phyloP scores from a whole-genome alignment of 2,113 vertebrate genomes.

The Entelurus aequoreus region DNA sequence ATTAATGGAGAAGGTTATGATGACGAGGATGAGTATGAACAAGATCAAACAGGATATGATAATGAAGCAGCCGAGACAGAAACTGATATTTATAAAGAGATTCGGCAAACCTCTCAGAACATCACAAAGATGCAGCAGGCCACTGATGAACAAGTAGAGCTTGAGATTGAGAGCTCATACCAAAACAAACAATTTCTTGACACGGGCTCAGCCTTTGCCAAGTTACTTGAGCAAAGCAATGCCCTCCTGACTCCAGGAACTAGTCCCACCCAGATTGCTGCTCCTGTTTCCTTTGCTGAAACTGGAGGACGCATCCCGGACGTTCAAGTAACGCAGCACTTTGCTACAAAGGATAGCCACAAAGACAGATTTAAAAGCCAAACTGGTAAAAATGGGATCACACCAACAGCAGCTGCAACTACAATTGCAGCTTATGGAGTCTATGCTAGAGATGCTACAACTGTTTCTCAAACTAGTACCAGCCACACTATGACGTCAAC shows the following conservation, averaged over 20 bases:
- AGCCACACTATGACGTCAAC: constrained; percentile 66
- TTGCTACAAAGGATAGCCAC: constrained; percentile 82
- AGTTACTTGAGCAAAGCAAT: constrained; percentile 74
- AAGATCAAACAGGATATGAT: constrained; percentile 70
- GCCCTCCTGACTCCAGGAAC: constrained; percentile 86
- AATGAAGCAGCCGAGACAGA: constrained; percentile 67
- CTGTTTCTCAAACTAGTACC: constrained; percentile 69
- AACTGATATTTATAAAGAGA: constrained; percentile 83
- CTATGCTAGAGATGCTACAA: constrained; percentile 70
- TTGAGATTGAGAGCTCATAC: constrained; percentile 68
- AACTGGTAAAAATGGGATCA: constrained; percentile 70
- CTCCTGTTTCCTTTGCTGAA: constrained; percentile 85
- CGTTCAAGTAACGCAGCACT: constrained; percentile 93
- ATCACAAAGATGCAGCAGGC: constrained; percentile 77
- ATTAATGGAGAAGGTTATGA: constrained; percentile 78
- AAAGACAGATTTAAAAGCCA: constrained; percentile 80
- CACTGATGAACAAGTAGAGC: constrained; percentile 68
- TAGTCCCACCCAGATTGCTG: constrained; percentile 90
- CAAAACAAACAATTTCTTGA: constrained; percentile 86
- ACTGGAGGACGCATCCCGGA: constrained; percentile 79
- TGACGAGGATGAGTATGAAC: constrained; percentile 74
- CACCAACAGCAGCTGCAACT: constrained; percentile 65
- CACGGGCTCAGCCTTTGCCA: constrained; percentile 83
- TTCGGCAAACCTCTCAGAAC: constrained; percentile 80
- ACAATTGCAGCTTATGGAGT: constrained; percentile 74